Percentiles rank a stretch among this genome's conserved stretches.
Evolutionary conservation across 2,797 vertebrate genomes (phyloP).

Genomic region (Acanthis flammea): DNA sequence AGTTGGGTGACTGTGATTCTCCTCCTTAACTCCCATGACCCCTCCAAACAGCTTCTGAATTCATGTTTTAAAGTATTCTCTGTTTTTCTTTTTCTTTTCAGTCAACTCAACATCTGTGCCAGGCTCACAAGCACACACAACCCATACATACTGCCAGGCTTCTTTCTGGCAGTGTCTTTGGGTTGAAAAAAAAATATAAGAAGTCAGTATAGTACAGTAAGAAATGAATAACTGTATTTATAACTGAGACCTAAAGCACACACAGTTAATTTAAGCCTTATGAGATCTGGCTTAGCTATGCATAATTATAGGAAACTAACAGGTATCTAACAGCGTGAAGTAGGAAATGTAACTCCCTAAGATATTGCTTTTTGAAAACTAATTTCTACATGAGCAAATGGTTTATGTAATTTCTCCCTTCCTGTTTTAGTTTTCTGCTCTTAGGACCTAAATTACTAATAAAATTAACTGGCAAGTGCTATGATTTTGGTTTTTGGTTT

Average conservation of each 20-base stretch:
- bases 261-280: neutral
- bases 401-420: neutral
- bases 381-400: neutral
- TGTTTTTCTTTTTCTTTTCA: neutral
- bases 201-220: neutral
- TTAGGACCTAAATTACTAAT: neutral
- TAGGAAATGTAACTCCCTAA: neutral
- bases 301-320: neutral
- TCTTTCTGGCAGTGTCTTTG: neutral
- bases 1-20: neutral
- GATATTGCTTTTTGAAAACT: neutral
- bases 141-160: neutral
- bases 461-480: neutral
- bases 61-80: neutral
- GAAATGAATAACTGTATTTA: neutral
- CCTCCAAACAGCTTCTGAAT: neutral
- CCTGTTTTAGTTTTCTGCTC: neutral
- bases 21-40: neutral
- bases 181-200: neutral
- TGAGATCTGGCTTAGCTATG: neutral
- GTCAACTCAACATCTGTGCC: neutral
- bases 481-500: neutral
- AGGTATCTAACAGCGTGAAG: neutral
- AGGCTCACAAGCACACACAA: neutral
- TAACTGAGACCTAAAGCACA: neutral